These are phyloP conservation scores for Scaptomyza caliginosa DNA, from an alignment of 2,888 invertebrate genomes.

Conservation along the genomic window DNA sequence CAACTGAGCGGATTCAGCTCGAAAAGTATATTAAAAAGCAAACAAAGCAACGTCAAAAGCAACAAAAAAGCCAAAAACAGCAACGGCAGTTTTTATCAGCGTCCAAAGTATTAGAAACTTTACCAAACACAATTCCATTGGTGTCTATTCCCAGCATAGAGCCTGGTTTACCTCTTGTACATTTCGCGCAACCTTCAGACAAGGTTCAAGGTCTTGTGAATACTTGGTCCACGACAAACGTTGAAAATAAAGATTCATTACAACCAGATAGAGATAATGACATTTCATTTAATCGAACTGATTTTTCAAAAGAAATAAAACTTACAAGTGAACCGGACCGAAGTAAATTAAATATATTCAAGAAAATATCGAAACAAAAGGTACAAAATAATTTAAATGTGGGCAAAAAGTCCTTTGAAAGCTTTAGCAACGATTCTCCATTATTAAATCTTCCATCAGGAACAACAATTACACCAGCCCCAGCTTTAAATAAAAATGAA, in stretches of 20 bases:
- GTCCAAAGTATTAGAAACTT: conserved; percentile 1
- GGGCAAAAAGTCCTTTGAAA: conserved; percentile 30
- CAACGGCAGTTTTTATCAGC: conserved; percentile 1
- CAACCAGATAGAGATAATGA: neutral
- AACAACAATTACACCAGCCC: conserved; percentile 82
- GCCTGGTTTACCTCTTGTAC: neutral
- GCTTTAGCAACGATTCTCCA: conserved; percentile 28
- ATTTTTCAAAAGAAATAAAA: conserved; percentile 83
- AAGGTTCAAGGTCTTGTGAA: neutral
- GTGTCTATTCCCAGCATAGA: neutral
- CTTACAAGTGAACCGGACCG: conserved; percentile 92
- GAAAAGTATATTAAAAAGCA: conserved; percentile 77
- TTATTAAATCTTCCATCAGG: conserved; percentile 82
- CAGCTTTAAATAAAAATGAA: conserved; percentile 17
- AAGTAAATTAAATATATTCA: conserved; percentile 94
- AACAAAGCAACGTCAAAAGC: conserved; percentile 71
- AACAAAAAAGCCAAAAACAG: conserved; percentile 50
- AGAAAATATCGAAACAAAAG: conserved; percentile 89
- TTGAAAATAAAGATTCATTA: conserved; percentile 3
- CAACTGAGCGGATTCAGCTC: conserved; percentile 58
- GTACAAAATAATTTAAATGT: conserved; percentile 36
- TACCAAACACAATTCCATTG: neutral
- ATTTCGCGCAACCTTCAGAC: neutral
- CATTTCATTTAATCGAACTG: neutral
- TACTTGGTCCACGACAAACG: neutral